Percentiles rank a stretch among this genome's conserved stretches.
Conservation (phyloP, 2,888 invertebrate species). For the Papilio gigon region DNA sequence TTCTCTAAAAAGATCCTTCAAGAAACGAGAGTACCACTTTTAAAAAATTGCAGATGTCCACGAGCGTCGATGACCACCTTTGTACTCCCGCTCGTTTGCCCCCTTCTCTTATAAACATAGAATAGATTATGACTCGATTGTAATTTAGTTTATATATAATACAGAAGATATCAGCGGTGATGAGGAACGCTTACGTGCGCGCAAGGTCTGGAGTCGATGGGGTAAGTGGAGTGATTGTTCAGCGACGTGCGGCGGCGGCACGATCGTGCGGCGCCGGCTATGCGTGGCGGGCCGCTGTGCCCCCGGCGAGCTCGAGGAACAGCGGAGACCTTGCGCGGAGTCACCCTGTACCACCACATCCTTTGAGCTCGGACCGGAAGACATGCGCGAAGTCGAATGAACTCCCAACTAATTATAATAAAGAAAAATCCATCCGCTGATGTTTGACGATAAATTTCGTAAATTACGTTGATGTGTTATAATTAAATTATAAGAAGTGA, state of each 20-base stretch:
- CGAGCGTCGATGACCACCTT: too few species aligned
- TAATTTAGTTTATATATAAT: neutral
- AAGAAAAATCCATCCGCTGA: neutral
- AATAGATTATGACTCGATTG: neutral
- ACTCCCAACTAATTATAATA: neutral
- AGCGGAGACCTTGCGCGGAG: constrained; percentile 61
- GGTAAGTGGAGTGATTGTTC: constrained; percentile 72
- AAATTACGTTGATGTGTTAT: constrained; percentile 22
- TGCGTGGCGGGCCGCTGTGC: constrained; percentile 71
- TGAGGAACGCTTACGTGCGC: constrained; percentile 53
- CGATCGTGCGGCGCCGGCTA: constrained; percentile 56
- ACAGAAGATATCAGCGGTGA: constrained; percentile 51
- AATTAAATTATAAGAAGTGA: constrained; percentile 34
- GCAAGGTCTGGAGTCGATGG: constrained; percentile 76
- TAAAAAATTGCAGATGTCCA: too few species aligned
- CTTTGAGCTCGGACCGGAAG: constrained; percentile 18
- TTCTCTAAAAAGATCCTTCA: too few species aligned
- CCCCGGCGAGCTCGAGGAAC: constrained; percentile 69
- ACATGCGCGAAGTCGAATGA: constrained; percentile 36
- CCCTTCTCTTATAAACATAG: too few species aligned
- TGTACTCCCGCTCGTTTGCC: too few species aligned
- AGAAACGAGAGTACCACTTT: too few species aligned
- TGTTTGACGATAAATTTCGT: neutral
- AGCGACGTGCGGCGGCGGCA: constrained; percentile 67
- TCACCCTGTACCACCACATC: constrained; percentile 54